A percentile compares a stretch with the other conserved stretches of the same genome.
Evolutionary conservation across 2,888 invertebrate species (phyloP).

Genomic region (Tinea trinotella): DNA sequence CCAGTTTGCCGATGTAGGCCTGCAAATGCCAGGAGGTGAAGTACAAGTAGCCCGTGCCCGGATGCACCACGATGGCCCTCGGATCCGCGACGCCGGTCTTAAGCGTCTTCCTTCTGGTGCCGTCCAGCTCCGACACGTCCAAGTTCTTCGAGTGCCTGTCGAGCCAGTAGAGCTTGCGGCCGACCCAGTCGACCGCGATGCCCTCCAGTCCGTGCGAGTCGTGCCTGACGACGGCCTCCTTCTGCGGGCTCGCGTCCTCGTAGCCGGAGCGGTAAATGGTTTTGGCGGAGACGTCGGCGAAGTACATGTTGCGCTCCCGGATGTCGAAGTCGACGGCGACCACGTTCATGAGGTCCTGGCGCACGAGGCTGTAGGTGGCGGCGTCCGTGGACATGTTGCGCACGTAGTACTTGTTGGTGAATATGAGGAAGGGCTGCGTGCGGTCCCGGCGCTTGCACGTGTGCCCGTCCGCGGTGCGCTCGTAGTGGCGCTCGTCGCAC

Average conservation of each 20-base stretch:
- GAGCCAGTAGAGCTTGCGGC: constrained; percentile 96
- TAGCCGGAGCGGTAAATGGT: constrained; percentile 87
- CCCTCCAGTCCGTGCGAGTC: constrained; percentile 98
- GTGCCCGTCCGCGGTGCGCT: constrained; percentile 87
- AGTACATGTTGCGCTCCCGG: constrained; percentile 88
- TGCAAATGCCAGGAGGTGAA: constrained; percentile 97
- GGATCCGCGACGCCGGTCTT: constrained; percentile 93
- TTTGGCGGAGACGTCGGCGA: constrained; percentile 96
- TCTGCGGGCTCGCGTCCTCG: constrained; percentile 72
- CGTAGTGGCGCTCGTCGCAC: constrained; percentile 93
- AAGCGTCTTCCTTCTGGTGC: constrained; percentile 90
- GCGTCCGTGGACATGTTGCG: constrained; percentile 96
- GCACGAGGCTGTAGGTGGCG: constrained; percentile 85
- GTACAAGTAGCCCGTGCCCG: constrained; percentile 93
- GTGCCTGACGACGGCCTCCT: constrained; percentile 90
- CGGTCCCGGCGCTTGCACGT: constrained; percentile 92
- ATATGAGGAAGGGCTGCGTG: constrained; percentile 88
- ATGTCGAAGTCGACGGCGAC: constrained; percentile 97
- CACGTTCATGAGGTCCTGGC: constrained; percentile 96
- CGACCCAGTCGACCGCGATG: constrained; percentile 97
- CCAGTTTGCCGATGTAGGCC: constrained; percentile 96
- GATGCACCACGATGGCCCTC: constrained; percentile 94
- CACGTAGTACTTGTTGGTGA: constrained; percentile 98
- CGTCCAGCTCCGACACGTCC: constrained; percentile 95
- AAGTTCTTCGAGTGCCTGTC: constrained; percentile 95